Percentiles rank a stretch among this genome's conserved stretches.
phyloP scores from a whole-genome alignment of 2,888 invertebrate species.

The Neria commutata region DNA sequence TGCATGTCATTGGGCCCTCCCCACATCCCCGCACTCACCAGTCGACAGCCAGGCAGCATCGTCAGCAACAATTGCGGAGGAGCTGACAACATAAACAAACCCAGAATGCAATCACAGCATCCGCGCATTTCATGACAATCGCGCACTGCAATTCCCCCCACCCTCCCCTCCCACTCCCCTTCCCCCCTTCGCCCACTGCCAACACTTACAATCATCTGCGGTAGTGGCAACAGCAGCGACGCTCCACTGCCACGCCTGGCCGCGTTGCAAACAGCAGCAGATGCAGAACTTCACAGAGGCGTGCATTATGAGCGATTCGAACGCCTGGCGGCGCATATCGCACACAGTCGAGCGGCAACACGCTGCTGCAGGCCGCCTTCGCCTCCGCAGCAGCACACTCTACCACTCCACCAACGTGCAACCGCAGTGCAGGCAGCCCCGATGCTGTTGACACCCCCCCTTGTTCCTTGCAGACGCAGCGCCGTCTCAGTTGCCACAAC shows the following conservation, averaged over 20 bases:
- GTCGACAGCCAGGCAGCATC: conserved; percentile 16
- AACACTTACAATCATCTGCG: no score
- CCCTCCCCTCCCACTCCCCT: no score
- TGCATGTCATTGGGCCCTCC: conserved; percentile 2
- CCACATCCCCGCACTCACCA: no score
- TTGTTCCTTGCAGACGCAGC: background rate
- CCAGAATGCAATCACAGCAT: conserved; percentile 44
- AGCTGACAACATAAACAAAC: conserved; percentile 55
- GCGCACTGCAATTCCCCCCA: conserved; percentile 9
- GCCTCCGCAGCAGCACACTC: background rate
- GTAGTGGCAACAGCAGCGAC: background rate
- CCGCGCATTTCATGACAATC: background rate
- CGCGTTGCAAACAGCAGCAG: conserved; percentile 22
- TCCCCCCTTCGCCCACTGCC: no score
- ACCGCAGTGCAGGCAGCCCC: background rate
- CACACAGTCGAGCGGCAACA: conserved; percentile 42
- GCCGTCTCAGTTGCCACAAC: no score
- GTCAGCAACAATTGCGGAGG: conserved; percentile 49
- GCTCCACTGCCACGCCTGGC: background rate
- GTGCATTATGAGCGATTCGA: conserved; percentile 55
- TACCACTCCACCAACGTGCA: background rate
- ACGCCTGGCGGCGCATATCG: conserved; percentile 54
- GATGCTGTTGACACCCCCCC: conserved; percentile 17
- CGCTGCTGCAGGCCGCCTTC: background rate
- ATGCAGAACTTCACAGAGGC: conserved; percentile 41